Conservation (phyloP, 2,113 vertebrate genomes). For the Galemys pyrenaicus region DNA sequence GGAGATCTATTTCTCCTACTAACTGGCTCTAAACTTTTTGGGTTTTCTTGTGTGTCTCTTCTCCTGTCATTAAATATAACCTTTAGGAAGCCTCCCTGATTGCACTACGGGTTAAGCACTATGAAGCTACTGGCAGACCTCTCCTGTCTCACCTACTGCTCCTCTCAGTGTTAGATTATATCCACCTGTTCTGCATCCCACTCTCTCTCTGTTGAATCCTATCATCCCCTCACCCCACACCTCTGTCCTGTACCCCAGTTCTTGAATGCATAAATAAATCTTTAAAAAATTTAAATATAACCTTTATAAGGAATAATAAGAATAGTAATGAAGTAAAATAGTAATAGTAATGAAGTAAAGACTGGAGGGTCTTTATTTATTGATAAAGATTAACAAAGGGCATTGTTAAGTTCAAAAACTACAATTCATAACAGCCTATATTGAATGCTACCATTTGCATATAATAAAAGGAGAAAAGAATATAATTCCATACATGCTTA, state of each 20-base stretch:
- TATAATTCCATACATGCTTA: background rate
- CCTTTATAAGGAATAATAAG: constrained; percentile 11
- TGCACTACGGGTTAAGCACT: too few species aligned
- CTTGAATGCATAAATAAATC: too few species aligned
- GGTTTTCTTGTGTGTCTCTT: constrained; percentile 23
- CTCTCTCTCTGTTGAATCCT: too few species aligned
- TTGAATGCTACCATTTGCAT: background rate
- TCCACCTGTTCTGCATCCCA: too few species aligned
- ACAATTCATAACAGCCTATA: background rate
- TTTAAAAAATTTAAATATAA: too few species aligned
- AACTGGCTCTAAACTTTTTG: background rate
- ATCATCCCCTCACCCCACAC: too few species aligned
- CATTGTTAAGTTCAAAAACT: background rate
- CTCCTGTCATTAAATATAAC: background rate
- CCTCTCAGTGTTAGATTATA: too few species aligned
- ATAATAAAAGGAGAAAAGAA: background rate
- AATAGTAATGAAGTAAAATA: constrained; percentile 10
- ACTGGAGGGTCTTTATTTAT: background rate
- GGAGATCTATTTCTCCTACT: background rate
- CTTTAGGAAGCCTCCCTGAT: too few species aligned
- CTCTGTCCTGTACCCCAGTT: too few species aligned
- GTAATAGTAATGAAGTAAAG: constrained; percentile 1
- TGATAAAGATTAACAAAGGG: background rate
- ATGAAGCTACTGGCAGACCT: too few species aligned
- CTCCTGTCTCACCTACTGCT: too few species aligned